Base-by-base conservation (phyloP, 2,797 vertebrate genomes). In the Lindbergichthys nudifrons region DNA sequence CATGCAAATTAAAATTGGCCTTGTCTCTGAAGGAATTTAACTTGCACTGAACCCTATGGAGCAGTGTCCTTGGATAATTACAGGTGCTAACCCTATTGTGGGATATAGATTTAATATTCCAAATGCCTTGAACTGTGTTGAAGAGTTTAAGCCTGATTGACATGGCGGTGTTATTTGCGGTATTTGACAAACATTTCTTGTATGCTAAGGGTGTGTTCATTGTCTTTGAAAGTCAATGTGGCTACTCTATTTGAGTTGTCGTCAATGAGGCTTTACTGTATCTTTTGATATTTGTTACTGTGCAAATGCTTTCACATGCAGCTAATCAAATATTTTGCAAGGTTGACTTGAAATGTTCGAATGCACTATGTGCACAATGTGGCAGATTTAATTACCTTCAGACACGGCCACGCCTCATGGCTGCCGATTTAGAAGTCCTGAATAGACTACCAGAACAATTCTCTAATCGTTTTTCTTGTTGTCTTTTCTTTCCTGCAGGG, bases 401-500 rank as follows among this genome's bases (percentile, higher is more conserved):
- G n/a, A 19, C 47, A 19, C 3, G 19, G n/a, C 16, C 45, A 46
- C 6, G 1, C n/a, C 45, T 36, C 61, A 10, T 2, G 26, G 12
- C 60, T 32, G 46, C 36, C 36, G 48, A 30, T 39, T 41, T 4
- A 36, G 21, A 53, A 46, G 53, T 45, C 21, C 41, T 23, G 4
- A 1, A n/a, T 13, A 48, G 13, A 39, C 18, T 4, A 52, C 3
- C 9, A 26, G 30, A 30, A 10, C n/a, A 46, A 16, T 15, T 56
- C 23, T 72, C 32, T 65, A 18, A 68, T 3, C 0, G 6, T 30
- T 13, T 26, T 9, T 8, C 3, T 51, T 13, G 11, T 23, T 54
- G 0, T 57, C 21, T 58, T 42, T 10, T 30, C 43, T 69, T 4
- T 32, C 65, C 64, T 54, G 14, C 90, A 98, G 97, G 97, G 8